These are phyloP conservation scores for Microcebus tavaratra DNA, from an alignment of 2,113 vertebrate genomes.

Conservation along the genomic window DNA sequence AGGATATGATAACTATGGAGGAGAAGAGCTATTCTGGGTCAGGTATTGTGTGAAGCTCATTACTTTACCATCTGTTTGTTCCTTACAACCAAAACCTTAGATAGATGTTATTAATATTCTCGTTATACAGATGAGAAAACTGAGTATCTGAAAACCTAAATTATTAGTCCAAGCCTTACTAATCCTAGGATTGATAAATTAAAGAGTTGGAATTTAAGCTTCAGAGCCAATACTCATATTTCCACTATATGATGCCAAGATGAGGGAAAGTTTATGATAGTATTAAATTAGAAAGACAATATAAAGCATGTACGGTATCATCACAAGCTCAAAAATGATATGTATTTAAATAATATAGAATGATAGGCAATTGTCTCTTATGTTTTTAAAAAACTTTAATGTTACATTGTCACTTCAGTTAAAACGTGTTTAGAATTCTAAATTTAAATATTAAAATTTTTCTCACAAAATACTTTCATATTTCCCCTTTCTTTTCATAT, in stretches of 20 bases:
- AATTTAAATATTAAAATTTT: conserved; percentile 12
- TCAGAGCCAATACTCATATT: not conserved
- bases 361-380: not conserved
- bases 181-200: not conserved
- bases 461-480: not conserved
- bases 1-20: not conserved
- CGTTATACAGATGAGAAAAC: not conserved
- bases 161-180: not conserved
- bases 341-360: not conserved
- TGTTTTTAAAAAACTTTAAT: not conserved
- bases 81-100: not conserved
- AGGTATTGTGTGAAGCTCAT: not conserved
- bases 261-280: not conserved
- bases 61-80: not conserved
- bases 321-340: not conserved
- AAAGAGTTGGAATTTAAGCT: not conserved
- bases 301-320: not conserved
- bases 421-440: not conserved
- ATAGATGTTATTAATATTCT: not conserved
- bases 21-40: not conserved
- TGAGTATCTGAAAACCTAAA: not conserved
- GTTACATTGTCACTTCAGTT: not conserved
- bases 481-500: not conserved
- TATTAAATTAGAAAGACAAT: not conserved
- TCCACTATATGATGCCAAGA: too few species aligned